Evolutionary conservation across 1,140 invertebrate genomes (phyloP), one percentile per base, ranked within the genome.

Genomic region (Diprion similis): DNA sequence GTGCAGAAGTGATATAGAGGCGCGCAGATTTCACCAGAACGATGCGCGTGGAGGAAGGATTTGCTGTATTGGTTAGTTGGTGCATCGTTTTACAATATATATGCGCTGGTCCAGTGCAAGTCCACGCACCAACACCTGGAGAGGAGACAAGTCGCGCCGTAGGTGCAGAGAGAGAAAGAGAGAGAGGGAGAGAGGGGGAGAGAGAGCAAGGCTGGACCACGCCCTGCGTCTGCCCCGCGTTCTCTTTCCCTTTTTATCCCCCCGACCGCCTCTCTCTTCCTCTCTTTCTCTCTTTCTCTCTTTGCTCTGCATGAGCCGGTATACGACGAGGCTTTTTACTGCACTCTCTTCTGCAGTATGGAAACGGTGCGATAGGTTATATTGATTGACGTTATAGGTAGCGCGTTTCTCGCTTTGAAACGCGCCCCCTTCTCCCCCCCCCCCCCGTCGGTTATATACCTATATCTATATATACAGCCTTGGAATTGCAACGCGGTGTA

Each of bases 171-270:
- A 76, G 17, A 67, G 47, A 66, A 66, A 73, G 73, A 70, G 75
- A 73, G 66, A 46, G 37, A 48, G 70, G 74, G 24, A 73, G 51
- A n/a, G 6, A n/a, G 51, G 4, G 51, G 9, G 51, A 86, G 83
- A 85, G 83, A 81, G 85, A 83, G 83, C 85, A 84, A 85, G 83
- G 84, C 85, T 86, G 86, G 83, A 85, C 86, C 86, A 87, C 86
- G 86, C 85, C 86, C 86, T 86, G 86, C 86, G 83, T 86, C 84
- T 83, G 81, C 75, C 83, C 78, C 80, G 70, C 78, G 82, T 79
- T 82, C 80, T 79, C 75, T 82, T 79, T 81, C 78, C 79, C 80
- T 76, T 74, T 67, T 73, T 75, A 65, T 46, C 71, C 71, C 68
- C 76, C 76, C 75, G 71, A 76, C 76, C 66, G 66, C 17, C 70